Base-by-base conservation (phyloP, 2,888 invertebrate species). In the Steinernema hermaphroditum region DNA sequence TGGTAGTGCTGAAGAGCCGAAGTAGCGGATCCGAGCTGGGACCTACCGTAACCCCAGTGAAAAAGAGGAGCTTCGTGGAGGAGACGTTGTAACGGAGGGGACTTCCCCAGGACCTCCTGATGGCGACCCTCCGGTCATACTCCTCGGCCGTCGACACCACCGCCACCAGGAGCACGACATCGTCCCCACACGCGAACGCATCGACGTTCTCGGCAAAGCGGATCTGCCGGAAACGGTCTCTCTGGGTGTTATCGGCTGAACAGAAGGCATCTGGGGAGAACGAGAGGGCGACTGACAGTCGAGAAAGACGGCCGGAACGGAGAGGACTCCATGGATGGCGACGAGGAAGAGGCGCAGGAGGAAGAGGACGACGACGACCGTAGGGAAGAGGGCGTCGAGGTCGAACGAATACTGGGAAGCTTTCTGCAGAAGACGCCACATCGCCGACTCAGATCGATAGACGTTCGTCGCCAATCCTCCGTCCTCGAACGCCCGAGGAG, bases 121-220 rank as follows among this genome's bases (percentile, higher is more conserved):
- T n/a, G 12, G 32, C 12, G 29, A 62, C 16, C 19, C 62, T 24
- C 34, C 62, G 22, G 62, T 62, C 62, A 16, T 62, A 62, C 32
- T 62, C 62, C 6, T 62, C 32, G 8, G 62, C 14, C 32, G 6
- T 29, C 16, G 62, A 27, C 32, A 32, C 62, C 34, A 62, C 62
- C 62, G 19, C 27, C 29, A 62, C 34, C 4, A 62, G 62, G 16
- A 62, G 34, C 16, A 32, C 62, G 16, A 32, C 32, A 16, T n/a
- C 16, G 32, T 29, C 12, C 32, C 14, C 16, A 32, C 62, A 62
- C 9, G 62, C 62, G n/a, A 62, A 32, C 12, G 22, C 62, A 8
- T 29, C 62, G 62, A 62, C 62, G 9, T 32, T 32, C 29, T 24
- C 14, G 32, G 62, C 6, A 32, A 62, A 62, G 62, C 62, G 62